A percentile compares a stretch with the other conserved stretches of the same genome.
Conservation (phyloP, 35 echinoderm and acorn worm genomes). For the Heliocidaris tuberculata region DNA sequence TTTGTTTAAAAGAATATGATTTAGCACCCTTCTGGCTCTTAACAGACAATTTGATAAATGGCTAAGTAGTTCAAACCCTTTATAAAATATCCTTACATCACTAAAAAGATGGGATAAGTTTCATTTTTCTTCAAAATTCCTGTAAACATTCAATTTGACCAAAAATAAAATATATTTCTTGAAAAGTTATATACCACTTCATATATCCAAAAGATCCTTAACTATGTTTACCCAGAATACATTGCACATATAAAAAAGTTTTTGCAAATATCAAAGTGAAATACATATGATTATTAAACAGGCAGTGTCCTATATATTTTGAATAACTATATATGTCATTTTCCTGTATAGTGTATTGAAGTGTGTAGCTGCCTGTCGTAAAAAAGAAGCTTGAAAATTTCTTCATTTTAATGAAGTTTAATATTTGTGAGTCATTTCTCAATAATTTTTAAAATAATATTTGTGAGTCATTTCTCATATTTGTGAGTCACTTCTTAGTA, state of each 20-base stretch:
- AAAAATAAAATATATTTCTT: background rate
- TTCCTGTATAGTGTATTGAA: background rate
- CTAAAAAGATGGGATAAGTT: background rate
- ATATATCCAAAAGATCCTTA: background rate
- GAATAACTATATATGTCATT: background rate
- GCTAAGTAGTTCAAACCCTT: background rate
- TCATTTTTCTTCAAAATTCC: background rate
- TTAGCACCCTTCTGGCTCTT: too few relatives aligned
- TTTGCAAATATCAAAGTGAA: background rate
- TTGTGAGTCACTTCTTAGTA: too few relatives aligned
- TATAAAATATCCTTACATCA: background rate
- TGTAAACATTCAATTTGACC: background rate
- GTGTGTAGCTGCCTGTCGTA: too few relatives aligned
- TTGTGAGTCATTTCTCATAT: too few relatives aligned
- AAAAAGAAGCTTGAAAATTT: background rate
- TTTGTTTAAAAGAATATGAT: too few relatives aligned
- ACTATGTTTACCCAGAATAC: background rate
- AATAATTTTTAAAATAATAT: background rate
- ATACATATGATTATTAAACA: background rate
- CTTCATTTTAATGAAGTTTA: background rate
- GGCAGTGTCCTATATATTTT: background rate
- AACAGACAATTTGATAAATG: background rate
- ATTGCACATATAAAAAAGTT: background rate
- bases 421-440: background rate
- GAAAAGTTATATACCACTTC: background rate